Conservation (phyloP, 2,888 invertebrate species). For the Agriopis aurantiaria region DNA sequence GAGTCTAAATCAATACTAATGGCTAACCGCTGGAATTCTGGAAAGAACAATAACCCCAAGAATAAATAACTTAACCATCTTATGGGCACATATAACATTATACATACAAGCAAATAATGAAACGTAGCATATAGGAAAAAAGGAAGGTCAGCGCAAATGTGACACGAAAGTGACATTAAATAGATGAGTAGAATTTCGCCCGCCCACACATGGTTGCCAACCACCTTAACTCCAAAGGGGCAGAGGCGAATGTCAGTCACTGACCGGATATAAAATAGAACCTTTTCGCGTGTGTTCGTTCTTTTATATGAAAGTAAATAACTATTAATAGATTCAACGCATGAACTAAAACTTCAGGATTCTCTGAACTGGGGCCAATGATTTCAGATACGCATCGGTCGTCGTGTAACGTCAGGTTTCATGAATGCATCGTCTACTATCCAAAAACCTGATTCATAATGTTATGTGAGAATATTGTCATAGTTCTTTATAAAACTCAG, state of each 20-base stretch:
- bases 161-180: slow-evolving; percentile 33
- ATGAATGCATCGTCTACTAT: slow-evolving; percentile 44
- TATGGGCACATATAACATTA: not conserved
- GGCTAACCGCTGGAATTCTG: slow-evolving; percentile 32
- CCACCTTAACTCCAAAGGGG: slow-evolving; percentile 50
- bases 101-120: not conserved
- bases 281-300: slow-evolving; percentile 61
- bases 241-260: slow-evolving; percentile 59
- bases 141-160: slow-evolving; percentile 31
- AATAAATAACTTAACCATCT: not conserved
- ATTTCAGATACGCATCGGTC: slow-evolving; percentile 56
- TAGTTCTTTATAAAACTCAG: not conserved
- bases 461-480: not conserved
- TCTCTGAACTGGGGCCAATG: slow-evolving; percentile 67
- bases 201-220: slow-evolving; percentile 39
- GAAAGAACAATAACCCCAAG: slow-evolving; percentile 9
- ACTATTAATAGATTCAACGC: slow-evolving; percentile 67
- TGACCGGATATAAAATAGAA: slow-evolving; percentile 67
- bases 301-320: slow-evolving; percentile 56
- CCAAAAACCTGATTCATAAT: slow-evolving; percentile 23
- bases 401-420: slow-evolving; percentile 59
- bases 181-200: slow-evolving; percentile 39
- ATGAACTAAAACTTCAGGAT: slow-evolving; percentile 44
- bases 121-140: slow-evolving; percentile 12
- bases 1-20: slow-evolving; percentile 34